phyloP scores from a whole-genome alignment of 2,113 vertebrate genomes.

The Oreocharis arfaki region DNA sequence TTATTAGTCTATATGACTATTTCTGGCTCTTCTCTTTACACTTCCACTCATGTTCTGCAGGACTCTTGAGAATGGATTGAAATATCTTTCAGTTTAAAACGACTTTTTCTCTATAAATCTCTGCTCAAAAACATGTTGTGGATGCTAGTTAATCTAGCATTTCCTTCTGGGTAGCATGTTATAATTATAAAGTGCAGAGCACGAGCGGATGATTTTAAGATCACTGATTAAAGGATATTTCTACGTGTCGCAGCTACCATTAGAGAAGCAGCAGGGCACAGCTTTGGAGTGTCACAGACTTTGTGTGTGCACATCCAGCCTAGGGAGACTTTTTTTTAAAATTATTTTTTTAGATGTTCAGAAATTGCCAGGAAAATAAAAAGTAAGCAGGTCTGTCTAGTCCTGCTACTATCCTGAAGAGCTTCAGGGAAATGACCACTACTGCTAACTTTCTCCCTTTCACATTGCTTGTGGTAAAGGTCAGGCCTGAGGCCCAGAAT shows the following conservation, averaged over 20 bases:
- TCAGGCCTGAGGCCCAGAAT: not conserved
- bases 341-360: not conserved
- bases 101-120: slow-evolving; percentile 22
- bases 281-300: not conserved
- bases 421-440: not conserved
- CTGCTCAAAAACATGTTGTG: slow-evolving; percentile 36
- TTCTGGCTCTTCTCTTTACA: not conserved
- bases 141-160: slow-evolving; percentile 29
- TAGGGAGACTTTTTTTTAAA: not conserved
- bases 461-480: not conserved
- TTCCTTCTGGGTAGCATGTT: slow-evolving; percentile 52
- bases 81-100: slow-evolving; percentile 26
- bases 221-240: slow-evolving; percentile 44
- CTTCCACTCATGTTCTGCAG: not conserved
- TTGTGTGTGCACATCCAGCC: not conserved
- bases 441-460: not conserved
- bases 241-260: not conserved
- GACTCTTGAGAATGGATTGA: slow-evolving; percentile 30
- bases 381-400: not conserved
- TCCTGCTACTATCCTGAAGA: not conserved
- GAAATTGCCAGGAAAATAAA: not conserved
- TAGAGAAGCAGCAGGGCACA: not conserved
- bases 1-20: not conserved
- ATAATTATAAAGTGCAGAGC: slow-evolving; percentile 39
- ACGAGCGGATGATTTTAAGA: slow-evolving; percentile 26